These are phyloP conservation scores for Eulemur coronatus DNA, from an alignment of 2,797 vertebrate genomes.

Conservation along the genomic window DNA sequence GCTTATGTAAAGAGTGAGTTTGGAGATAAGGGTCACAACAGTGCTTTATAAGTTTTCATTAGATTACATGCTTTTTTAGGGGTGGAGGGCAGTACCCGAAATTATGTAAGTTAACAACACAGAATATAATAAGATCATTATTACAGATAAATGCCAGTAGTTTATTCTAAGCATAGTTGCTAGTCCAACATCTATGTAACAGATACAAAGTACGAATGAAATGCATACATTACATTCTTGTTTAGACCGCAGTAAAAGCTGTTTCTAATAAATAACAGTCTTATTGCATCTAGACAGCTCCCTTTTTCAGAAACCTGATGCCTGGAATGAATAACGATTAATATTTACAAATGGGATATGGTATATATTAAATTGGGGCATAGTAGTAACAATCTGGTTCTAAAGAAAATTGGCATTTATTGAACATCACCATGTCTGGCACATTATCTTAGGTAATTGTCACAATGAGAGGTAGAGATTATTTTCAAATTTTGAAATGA, in stretches of 20 bases:
- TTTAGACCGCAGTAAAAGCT: constrained; percentile 59
- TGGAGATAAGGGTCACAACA: constrained; percentile 58
- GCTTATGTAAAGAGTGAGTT: constrained; percentile 15
- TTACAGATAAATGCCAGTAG: constrained; percentile 44
- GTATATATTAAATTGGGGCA: constrained; percentile 45
- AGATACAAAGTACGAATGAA: constrained; percentile 56
- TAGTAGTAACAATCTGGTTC: constrained; percentile 24
- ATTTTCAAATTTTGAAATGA: constrained; percentile 33
- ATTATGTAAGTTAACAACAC: constrained; percentile 53
- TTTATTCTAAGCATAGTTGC: constrained; percentile 51
- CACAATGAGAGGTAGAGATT: background rate
- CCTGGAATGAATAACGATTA: constrained; percentile 49
- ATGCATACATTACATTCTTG: constrained; percentile 2
- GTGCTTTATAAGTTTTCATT: constrained; percentile 67
- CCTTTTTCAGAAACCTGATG: constrained; percentile 57
- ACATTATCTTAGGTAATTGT: constrained; percentile 36
- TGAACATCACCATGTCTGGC: constrained; percentile 3
- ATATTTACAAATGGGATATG: constrained; percentile 53
- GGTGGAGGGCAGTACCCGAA: background rate
- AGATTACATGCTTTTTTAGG: constrained; percentile 51
- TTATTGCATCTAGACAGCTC: constrained; percentile 32
- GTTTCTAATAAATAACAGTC: constrained; percentile 73
- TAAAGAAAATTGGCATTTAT: constrained; percentile 50
- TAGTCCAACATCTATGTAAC: constrained; percentile 59
- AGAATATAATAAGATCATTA: constrained; percentile 55